Evolutionary conservation across 2,797 vertebrate species (phyloP), one percentile per base, ranked within the genome.

Genomic region (Chiroxiphia lanceolata): DNA sequence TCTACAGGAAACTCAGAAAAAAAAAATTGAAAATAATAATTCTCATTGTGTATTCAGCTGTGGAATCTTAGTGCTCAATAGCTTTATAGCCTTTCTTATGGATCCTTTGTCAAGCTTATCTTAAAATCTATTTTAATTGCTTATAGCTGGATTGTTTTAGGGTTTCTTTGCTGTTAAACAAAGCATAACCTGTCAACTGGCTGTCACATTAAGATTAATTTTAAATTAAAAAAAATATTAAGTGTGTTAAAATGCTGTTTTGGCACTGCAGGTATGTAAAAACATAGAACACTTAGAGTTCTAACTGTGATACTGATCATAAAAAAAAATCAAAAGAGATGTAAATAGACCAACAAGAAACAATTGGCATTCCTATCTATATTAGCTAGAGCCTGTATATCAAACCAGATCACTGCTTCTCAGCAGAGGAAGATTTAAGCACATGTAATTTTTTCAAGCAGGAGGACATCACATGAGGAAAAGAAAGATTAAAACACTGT

Each of bases 111-210:
- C 45, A 80, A 87, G 33, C 2, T 51, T 3, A 79, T 65, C 61
- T 90, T 89, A 79, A 93, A 89, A 67, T 84, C 23, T 93, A 53
- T 69, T 96, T 85, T n/a, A 95, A 76, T 88, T 68, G 40, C 50
- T 91, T 94, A 33, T 68, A 86, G 42, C 27, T 93, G 36, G 54
- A 75, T 4, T 61, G 45, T 3, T 87, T 95, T 89, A 89, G 17
- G 92, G 90, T 86, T 94, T 50, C 70, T 88, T 95, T 79, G 22
- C 31, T 63, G 68, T 92, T 82, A 81, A 78, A 85, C 11, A 80
- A 75, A 23, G 8, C n/a, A 68, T 33, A 93, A 64, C 6, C 54
- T 68, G 7, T 25, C 93, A 87, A 15, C 13, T 40, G 40, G 40
- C 40, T 40, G 40, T 40, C 40, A 40, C 60, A 23, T 54, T 80